phyloP scores from a whole-genome alignment of 2,888 invertebrate species.

The Amiota minor region DNA sequence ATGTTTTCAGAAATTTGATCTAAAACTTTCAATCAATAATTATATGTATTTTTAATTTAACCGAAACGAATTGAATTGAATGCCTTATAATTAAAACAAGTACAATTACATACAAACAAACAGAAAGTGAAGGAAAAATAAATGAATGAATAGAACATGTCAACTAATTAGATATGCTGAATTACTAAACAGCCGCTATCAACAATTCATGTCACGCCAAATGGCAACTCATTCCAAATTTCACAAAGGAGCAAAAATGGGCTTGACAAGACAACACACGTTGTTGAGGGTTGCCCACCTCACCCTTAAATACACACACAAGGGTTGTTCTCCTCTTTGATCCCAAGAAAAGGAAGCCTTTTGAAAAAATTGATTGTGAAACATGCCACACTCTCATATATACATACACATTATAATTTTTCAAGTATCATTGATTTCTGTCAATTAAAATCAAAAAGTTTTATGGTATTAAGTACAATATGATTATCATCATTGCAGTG shows the following conservation, averaged over 20 bases:
- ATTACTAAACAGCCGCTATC: constrained; percentile 14
- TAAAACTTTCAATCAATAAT: too few species aligned
- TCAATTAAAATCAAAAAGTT: constrained; percentile 18
- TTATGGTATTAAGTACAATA: neutral
- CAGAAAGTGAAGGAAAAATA: neutral
- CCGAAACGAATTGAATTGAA: too few species aligned
- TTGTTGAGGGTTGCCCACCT: neutral
- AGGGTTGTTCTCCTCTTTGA: too few species aligned
- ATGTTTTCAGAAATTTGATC: too few species aligned
- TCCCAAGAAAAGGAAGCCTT: too few species aligned
- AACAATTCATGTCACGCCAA: constrained; percentile 31
- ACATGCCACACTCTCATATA: too few species aligned
- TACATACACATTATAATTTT: too few species aligned
- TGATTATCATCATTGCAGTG: too few species aligned
- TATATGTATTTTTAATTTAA: too few species aligned
- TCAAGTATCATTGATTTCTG: constrained; percentile 27
- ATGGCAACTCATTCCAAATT: constrained; percentile 29
- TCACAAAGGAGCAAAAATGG: neutral
- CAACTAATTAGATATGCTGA: constrained; percentile 27
- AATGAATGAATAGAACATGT: constrained; percentile 13
- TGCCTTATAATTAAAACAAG: too few species aligned
- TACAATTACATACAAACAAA: too few species aligned
- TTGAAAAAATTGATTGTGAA: too few species aligned
- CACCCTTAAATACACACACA: neutral
- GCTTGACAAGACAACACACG: neutral